Base-by-base conservation (phyloP, 2,888 invertebrate species). In the Coelinius sp. region DNA sequence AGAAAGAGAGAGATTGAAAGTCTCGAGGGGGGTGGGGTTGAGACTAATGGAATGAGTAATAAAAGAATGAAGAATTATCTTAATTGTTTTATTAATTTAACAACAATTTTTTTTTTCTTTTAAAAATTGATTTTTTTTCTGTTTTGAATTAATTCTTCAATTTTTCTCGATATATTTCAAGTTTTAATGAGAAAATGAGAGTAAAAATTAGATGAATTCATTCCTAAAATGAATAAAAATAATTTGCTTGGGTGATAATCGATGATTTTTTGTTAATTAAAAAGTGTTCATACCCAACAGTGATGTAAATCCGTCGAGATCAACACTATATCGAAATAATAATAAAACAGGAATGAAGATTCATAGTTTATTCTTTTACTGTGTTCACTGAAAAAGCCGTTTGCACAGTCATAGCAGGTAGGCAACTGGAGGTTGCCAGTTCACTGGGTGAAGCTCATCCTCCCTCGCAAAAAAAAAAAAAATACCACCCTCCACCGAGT, bases 381-480 rank as follows among this genome's bases (percentile, higher is more conserved):
- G n/a, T 14, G 5, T 56, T 27, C 14, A n/a, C 56, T 12, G n/a
- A 25, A 5, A 10, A 41, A n/a, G 41, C n/a, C 41, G 12, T 12
- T 52, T 27, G 27, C 14, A n/a, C 14, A 14, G 14, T 10, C 24
- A 52, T n/a, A 31, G 6, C 10, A 59, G 59, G 59, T 35, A 17
- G 35, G 59, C 59, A 59, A 59, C 59, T 59, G 59, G 35, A 59
- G 59, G 17, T 35, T 59, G 59, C 59, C 17, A 59, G 59, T 59
- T 59, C 35, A 59, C 59, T 59, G 59, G 59, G 56, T 56, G 53
- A 53, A 53, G 53, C 53, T 53, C 46, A 53, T 53, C 53, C 53
- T 53, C 53, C 27, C 53, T 14, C 10, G 27, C 8, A 7, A 12
- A 25, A 24, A 53, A 24, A 53, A 53, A 56, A 35, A 25, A 53